These are phyloP conservation scores for Argyresthia goedartella DNA, from an alignment of 2,888 invertebrate species.

Conservation along the genomic window DNA sequence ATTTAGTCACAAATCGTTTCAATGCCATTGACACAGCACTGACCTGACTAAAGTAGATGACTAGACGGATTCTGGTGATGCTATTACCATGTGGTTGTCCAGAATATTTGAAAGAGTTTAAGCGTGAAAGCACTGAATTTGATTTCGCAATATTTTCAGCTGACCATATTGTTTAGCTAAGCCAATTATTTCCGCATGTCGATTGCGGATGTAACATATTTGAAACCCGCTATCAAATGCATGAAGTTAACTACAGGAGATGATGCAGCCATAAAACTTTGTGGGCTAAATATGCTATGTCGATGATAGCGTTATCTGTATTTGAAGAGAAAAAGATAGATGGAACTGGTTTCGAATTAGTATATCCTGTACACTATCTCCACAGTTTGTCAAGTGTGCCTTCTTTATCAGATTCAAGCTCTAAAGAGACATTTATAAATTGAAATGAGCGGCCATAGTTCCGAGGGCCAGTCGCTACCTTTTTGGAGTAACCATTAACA, in stretches of 20 bases:
- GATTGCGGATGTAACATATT: background rate
- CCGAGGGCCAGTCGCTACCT: slow-evolving; percentile 40
- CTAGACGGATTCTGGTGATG: background rate
- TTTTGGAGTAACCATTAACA: slow-evolving; percentile 47
- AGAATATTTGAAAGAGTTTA: no score
- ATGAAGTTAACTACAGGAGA: background rate
- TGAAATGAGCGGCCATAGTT: slow-evolving; percentile 26
- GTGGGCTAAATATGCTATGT: slow-evolving; percentile 20
- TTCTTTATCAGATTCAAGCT: slow-evolving; percentile 46
- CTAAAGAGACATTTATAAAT: slow-evolving; percentile 41
- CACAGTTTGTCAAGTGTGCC: slow-evolving; percentile 42
- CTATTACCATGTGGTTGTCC: background rate
- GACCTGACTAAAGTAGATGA: background rate
- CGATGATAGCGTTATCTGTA: slow-evolving; percentile 39
- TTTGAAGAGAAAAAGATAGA: slow-evolving; percentile 34
- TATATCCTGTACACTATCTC: slow-evolving; percentile 45
- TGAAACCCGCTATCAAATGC: background rate
- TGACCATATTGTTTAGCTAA: no score
- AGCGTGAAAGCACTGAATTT: no score
- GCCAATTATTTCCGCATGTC: background rate
- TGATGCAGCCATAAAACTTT: background rate
- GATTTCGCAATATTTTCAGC: no score
- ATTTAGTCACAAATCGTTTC: slow-evolving; percentile 12
- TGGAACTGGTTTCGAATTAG: slow-evolving; percentile 45
- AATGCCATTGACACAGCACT: background rate